A percentile compares a stretch with the other conserved stretches of the same genome.
phyloP scores from a whole-genome alignment of 2,113 vertebrate species.

The Forbesichthys papilliferus region DNA sequence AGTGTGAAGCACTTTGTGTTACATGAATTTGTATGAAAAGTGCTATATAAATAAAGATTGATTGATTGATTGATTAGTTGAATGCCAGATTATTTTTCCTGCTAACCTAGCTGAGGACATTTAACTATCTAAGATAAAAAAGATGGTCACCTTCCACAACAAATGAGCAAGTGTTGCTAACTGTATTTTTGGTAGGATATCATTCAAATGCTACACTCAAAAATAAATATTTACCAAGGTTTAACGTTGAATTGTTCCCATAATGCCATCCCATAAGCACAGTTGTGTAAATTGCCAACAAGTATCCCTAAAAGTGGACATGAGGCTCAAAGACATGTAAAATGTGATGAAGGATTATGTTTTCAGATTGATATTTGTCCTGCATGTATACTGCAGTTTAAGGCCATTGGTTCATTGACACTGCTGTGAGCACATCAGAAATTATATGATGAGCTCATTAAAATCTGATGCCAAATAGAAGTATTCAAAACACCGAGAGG shows the following conservation, averaged over 20 bases:
- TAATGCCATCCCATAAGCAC: too few species aligned
- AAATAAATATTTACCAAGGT: not conserved
- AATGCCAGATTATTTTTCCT: not conserved
- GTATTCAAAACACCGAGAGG: not conserved
- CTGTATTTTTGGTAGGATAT: not conserved
- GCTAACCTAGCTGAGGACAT: too few species aligned
- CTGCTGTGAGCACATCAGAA: constrained; percentile 27
- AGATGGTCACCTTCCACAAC: not conserved
- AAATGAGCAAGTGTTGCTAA: not conserved
- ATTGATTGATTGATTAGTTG: too few species aligned
- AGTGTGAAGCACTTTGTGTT: too few species aligned
- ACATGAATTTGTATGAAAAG: too few species aligned
- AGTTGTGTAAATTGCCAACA: too few species aligned
- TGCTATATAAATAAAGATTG: too few species aligned
- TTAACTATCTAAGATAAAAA: too few species aligned
- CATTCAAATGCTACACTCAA: not conserved
- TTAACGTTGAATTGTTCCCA: not conserved
- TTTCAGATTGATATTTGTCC: constrained; percentile 24
- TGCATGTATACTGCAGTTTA: constrained; percentile 57
- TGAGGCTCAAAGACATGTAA: too few species aligned
- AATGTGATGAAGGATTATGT: too few species aligned
- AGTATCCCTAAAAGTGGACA: too few species aligned
- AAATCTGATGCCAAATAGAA: constrained; percentile 25
- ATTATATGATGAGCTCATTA: not conserved
- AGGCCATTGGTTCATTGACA: constrained; percentile 60